phyloP scores from a whole-genome alignment of 2,113 vertebrate species.

The Hydrolagus affinis region DNA sequence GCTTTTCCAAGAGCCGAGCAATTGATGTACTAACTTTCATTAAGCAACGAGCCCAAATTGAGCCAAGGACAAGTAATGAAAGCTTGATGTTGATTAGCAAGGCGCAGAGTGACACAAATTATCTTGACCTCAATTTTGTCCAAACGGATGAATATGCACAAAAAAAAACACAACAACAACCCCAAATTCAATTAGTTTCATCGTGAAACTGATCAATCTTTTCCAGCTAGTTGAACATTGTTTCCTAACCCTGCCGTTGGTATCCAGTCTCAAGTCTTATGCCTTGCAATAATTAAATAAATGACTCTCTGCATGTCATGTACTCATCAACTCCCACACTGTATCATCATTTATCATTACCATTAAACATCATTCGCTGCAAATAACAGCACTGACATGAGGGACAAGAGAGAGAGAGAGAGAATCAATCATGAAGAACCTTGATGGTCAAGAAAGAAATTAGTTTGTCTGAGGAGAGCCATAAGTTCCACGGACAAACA shows the following conservation, averaged over 20 bases:
- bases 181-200: not conserved
- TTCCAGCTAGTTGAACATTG: not conserved
- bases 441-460: too few relatives aligned
- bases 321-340: not conserved
- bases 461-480: too few relatives aligned
- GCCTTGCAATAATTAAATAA: not conserved
- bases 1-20: not conserved
- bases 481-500: too few relatives aligned
- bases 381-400: not conserved
- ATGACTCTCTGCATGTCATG: too few relatives aligned
- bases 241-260: too few relatives aligned
- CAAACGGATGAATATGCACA: not conserved
- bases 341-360: conserved; percentile 14
- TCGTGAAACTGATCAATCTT: not conserved
- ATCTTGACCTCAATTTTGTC: not conserved
- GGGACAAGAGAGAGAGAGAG: too few relatives aligned
- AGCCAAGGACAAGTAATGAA: not conserved
- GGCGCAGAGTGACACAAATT: not conserved
- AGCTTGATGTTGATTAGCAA: not conserved
- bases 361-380: not conserved
- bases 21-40: conserved; percentile 2
- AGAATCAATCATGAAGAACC: too few relatives aligned
- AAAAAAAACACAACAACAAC: not conserved
- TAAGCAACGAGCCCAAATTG: not conserved
- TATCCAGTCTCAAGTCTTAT: not conserved